Evolutionary conservation across 1,140 invertebrate species (phyloP), one percentile per base, ranked within the genome.

Genomic region (Hylaeus anthracinus): DNA sequence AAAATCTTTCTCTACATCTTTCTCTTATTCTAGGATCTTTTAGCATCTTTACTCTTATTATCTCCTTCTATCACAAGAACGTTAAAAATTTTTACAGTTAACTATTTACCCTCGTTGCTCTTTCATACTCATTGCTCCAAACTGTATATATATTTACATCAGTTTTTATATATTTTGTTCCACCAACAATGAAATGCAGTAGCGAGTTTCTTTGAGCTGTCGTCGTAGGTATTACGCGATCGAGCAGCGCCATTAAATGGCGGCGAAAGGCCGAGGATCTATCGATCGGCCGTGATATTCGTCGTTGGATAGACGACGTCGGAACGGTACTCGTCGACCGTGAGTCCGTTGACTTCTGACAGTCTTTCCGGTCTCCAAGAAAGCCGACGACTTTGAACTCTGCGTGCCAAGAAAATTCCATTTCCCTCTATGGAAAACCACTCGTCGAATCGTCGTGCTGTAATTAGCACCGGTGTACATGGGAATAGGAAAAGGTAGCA

Each of bases 321-420:
- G 65, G 15, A 61, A 67, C 81, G 71, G 72, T 65, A 72, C 70
- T 70, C 55, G 14, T 10, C 56, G 63, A 39, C 45, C 45, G 14
- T 9, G 76, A 69, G 84, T 86, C 51, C 81, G 55, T 64, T 76
- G 70, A 79, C 76, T 82, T 53, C 56, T 77, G 14, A 12, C 26
- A 41, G 72, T 85, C 70, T 84, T 86, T 81, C 82, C 71, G 85
- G 74, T 48, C 73, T 83, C 70, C 85, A 73, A 63, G 86, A 76
- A 87, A 86, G 74, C 71, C 77, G 74, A 76, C 71, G 74, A 78
- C 81, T 86, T 86, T 82, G 71, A 78, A 83, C 81, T 74, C 64
- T 10, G 67, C 70, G 63, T 64, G 64, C 55, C 67, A 70, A 74
- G 86, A 75, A 87, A 87, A 87, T 87, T 86, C 86, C 86, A 86